phyloP scores from a whole-genome alignment of 2,113 vertebrate species.

The Stigmatopora argus region DNA sequence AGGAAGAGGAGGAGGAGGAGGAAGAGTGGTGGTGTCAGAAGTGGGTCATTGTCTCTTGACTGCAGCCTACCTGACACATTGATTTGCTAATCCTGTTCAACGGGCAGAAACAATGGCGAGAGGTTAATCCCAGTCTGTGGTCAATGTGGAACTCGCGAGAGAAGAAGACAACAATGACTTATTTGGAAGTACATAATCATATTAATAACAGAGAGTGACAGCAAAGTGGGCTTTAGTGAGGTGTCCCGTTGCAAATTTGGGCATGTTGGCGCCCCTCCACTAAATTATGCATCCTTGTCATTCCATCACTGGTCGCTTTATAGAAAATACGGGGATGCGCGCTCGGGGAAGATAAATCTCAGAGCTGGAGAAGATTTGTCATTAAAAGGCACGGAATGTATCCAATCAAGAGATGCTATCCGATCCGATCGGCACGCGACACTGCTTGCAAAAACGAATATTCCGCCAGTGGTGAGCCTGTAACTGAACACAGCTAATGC shows the following conservation, averaged over 20 bases:
- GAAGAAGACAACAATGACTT: slow-evolving; percentile 33
- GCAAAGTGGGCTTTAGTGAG: slow-evolving; percentile 18
- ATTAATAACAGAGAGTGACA: neutral
- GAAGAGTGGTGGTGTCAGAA: slow-evolving; percentile 61
- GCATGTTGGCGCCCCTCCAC: slow-evolving; percentile 47
- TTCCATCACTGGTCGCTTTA: slow-evolving; percentile 60
- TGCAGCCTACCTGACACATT: slow-evolving; percentile 76
- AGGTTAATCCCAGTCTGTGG: slow-evolving; percentile 67
- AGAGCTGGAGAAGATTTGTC: slow-evolving; percentile 47
- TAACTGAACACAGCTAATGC: neutral
- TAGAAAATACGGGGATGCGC: slow-evolving; percentile 56
- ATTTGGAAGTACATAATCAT: slow-evolving; percentile 30
- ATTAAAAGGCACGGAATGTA: slow-evolving; percentile 44
- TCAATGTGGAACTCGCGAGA: slow-evolving; percentile 53
- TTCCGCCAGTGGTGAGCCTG: neutral
- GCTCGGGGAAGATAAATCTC: slow-evolving; percentile 63
- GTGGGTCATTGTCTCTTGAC: slow-evolving; percentile 75
- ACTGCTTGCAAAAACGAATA: neutral
- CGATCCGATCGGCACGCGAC: slow-evolving; percentile 34
- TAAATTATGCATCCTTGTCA: slow-evolving; percentile 73
- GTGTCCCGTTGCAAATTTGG: slow-evolving; percentile 34
- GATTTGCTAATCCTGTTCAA: slow-evolving; percentile 78
- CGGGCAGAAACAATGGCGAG: slow-evolving; percentile 73
- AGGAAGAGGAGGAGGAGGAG: slow-evolving; percentile 23
- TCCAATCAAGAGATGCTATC: slow-evolving; percentile 40